These are phyloP conservation scores for Drosophila ohnishii DNA, from an alignment of 1,140 invertebrate genomes.

Conservation along the genomic window DNA sequence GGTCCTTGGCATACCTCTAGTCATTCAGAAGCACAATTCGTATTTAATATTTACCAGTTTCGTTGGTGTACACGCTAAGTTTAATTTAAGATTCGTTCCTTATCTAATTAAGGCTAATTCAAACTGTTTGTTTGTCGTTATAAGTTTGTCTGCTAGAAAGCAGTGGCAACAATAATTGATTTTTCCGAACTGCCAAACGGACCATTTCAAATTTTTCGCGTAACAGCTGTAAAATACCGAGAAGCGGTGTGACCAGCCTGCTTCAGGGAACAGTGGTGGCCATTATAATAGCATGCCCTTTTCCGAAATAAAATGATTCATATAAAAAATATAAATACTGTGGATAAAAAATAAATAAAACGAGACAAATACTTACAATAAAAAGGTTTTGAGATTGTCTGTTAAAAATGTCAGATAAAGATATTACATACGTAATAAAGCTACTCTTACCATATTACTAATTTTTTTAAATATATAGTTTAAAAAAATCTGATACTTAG, in stretches of 20 bases:
- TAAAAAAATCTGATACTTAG: too few relatives aligned
- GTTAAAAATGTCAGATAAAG: too few relatives aligned
- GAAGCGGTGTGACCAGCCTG: neutral
- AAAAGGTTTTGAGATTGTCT: too few relatives aligned
- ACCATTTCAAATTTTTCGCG: conserved; percentile 10
- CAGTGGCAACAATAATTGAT: conserved; percentile 43
- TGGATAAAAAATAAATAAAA: too few relatives aligned
- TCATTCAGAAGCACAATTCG: neutral
- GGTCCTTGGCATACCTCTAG: conserved; percentile 26
- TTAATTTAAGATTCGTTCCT: conserved; percentile 46
- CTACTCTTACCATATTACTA: too few relatives aligned
- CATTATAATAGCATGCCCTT: neutral
- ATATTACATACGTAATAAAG: too few relatives aligned
- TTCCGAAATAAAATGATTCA: too few relatives aligned
- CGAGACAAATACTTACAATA: too few relatives aligned
- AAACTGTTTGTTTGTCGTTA: conserved; percentile 75
- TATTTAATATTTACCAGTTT: conserved; percentile 27
- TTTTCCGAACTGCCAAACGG: conserved; percentile 25
- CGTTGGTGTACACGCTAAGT: conserved; percentile 18
- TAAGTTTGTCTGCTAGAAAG: conserved; percentile 32
- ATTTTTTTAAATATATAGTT: too few relatives aligned
- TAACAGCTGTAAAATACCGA: conserved; percentile 6
- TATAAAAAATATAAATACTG: too few relatives aligned
- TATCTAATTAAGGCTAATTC: conserved; percentile 61
- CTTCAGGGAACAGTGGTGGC: neutral